Percentiles rank a stretch among this genome's conserved stretches.
phyloP scores from a whole-genome alignment of 2,888 invertebrate species.

The Drosophila suboccidentalis region DNA sequence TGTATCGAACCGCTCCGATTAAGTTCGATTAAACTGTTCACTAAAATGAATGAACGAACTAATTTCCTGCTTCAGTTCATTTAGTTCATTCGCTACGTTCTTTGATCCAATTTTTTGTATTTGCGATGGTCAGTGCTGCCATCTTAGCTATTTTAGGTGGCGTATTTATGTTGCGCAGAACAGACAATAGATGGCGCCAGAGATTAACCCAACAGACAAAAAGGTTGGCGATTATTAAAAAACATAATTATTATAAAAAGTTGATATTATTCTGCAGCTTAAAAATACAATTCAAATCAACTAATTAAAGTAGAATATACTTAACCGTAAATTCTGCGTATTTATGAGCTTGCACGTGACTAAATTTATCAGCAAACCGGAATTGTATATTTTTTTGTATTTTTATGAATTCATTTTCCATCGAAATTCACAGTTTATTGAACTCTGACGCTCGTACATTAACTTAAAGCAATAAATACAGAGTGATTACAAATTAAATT shows the following conservation, averaged over 20 bases:
- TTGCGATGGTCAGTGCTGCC: too few relatives aligned
- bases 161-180: background rate
- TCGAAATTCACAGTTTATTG: constrained; percentile 75
- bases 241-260: too few relatives aligned
- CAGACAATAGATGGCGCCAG: background rate
- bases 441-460: constrained; percentile 62
- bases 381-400: constrained; percentile 43
- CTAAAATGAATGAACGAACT: background rate
- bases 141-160: background rate
- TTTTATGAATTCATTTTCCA: constrained; percentile 32
- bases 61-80: too few relatives aligned
- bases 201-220: constrained; percentile 7
- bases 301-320: background rate
- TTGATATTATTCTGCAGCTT: background rate
- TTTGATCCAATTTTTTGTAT: too few relatives aligned
- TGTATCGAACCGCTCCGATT: background rate
- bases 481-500: constrained; percentile 44
- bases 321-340: background rate
- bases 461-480: constrained; percentile 72
- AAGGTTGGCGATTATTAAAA: background rate
- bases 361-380: constrained; percentile 56
- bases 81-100: too few relatives aligned
- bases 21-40: background rate
- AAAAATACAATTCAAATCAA: background rate
- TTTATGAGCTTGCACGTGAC: constrained; percentile 16